A percentile compares a stretch with the other conserved stretches of the same genome.
Conservation (phyloP, 2,113 vertebrate genomes). For the Mirza zaza region DNA sequence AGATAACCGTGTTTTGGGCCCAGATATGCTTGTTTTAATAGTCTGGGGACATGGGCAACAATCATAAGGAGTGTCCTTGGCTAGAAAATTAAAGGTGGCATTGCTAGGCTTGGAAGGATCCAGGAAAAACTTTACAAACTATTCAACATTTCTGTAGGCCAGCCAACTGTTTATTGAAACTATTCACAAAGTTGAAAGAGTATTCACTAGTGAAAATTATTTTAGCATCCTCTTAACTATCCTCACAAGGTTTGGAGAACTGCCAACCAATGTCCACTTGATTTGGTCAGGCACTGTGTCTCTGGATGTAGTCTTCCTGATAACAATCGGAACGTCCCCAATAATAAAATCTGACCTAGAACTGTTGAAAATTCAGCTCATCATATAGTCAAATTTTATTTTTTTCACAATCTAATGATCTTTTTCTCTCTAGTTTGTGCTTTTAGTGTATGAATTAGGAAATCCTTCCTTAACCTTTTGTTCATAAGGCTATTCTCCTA, state of each 20-base stretch:
- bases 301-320: background rate
- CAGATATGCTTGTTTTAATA: background rate
- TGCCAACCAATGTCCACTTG: background rate
- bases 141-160: background rate
- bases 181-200: background rate
- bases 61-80: background rate
- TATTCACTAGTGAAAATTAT: background rate
- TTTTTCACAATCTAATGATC: background rate
- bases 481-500: background rate
- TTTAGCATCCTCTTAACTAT: slow-evolving; percentile 3
- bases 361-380: background rate
- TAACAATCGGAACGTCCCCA: background rate
- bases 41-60: background rate
- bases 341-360: background rate
- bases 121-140: background rate
- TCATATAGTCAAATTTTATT: background rate
- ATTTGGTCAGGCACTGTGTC: background rate
- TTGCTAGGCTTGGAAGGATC: background rate
- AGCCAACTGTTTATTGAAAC: background rate
- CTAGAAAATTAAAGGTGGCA: background rate
- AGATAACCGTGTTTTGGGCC: background rate
- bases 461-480: slow-evolving; percentile 10
- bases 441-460: background rate
- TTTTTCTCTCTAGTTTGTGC: background rate
- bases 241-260: background rate